A percentile compares a stretch with the other conserved stretches of the same genome.
Evolutionary conservation across 2,888 invertebrate species (phyloP).

Genomic region (Nemotelus pantherinus): DNA sequence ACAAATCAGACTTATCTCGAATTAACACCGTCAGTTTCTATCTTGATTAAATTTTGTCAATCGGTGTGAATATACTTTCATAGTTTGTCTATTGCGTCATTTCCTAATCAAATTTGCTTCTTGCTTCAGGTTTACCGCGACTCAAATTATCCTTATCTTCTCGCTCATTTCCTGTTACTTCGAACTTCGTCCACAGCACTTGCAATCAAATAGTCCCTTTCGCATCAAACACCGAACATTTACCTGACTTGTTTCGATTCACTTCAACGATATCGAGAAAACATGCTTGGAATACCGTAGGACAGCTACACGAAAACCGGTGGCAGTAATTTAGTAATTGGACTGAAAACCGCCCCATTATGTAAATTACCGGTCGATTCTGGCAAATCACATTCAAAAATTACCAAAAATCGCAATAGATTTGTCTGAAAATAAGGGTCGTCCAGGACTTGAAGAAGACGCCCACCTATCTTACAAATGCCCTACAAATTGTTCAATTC

Average conservation of each 20-base stretch:
- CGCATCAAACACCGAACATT: not conserved
- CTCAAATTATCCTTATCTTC: no score
- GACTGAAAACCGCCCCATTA: constrained; percentile 5
- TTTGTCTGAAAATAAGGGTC: not conserved
- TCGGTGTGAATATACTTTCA: no score
- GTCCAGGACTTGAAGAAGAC: not conserved
- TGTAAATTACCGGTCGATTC: constrained; percentile 5
- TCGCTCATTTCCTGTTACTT: no score
- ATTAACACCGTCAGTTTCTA: no score
- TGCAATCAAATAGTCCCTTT: constrained; percentile 19
- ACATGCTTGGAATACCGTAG: not conserved
- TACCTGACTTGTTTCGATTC: constrained; percentile 31
- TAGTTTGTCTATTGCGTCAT: not conserved
- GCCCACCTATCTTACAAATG: constrained; percentile 1
- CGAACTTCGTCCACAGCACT: no score
- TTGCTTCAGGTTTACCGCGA: not conserved
- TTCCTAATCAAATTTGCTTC: constrained; percentile 30
- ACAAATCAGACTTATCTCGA: no score
- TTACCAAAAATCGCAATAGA: constrained; percentile 2
- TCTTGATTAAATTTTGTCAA: no score
- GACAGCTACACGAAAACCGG: constrained; percentile 1
- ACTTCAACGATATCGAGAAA: not conserved
- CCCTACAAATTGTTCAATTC: constrained; percentile 34
- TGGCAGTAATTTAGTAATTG: constrained; percentile 19
- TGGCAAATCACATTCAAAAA: constrained; percentile 24